Evolutionary conservation across 2,113 vertebrate species (phyloP).

Genomic region (Gobiocypris rarus): DNA sequence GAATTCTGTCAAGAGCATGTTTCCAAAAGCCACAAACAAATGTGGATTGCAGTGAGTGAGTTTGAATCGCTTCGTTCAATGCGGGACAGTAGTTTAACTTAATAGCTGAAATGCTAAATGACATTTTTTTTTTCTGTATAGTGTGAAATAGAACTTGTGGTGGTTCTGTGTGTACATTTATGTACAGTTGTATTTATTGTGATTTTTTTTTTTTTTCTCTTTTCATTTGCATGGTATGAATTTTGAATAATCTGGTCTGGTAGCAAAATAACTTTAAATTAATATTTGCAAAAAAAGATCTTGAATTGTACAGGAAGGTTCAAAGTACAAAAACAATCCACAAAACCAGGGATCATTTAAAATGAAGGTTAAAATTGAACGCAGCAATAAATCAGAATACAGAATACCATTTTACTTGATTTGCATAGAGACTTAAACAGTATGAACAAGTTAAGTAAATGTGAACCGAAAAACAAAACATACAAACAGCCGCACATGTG

Average conservation of each 20-base stretch:
- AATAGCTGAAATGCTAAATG: neutral
- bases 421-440: constrained; percentile 86
- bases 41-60: constrained; percentile 30
- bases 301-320: constrained; percentile 7
- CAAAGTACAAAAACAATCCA: constrained; percentile 44
- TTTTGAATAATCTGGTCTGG: neutral
- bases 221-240: constrained; percentile 17
- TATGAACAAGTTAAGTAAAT: constrained; percentile 68
- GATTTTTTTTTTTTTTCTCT: neutral
- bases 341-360: constrained; percentile 60
- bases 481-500: constrained; percentile 72
- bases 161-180: constrained; percentile 50
- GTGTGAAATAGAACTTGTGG: constrained; percentile 12
- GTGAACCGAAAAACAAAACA: constrained; percentile 59
- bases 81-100: constrained; percentile 35
- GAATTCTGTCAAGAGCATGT: neutral
- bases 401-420: constrained; percentile 77
- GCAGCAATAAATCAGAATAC: constrained; percentile 72
- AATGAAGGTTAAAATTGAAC: constrained; percentile 55
- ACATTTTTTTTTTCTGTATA: neutral
- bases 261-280: neutral
- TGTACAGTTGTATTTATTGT: constrained; percentile 65
- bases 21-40: neutral
- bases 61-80: constrained; percentile 29
- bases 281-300: neutral